Conservation (phyloP, 2,113 vertebrate genomes). For the Bos indicus region DNA sequence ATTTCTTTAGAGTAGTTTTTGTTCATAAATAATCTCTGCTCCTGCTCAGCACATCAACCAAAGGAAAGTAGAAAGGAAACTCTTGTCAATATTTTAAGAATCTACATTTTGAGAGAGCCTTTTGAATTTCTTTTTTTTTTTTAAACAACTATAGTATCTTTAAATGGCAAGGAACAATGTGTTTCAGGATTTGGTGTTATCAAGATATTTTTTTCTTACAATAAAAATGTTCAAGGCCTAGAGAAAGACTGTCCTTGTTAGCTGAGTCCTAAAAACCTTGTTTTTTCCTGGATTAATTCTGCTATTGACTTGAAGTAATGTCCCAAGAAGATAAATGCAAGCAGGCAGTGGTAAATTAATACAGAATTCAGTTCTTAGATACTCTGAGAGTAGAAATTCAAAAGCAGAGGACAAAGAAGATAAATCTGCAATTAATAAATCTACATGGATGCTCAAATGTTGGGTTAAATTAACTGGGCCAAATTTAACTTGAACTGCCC, state of each 20-base stretch:
- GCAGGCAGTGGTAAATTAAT: background rate
- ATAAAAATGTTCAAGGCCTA: slow-evolving; percentile 27
- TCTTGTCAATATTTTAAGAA: slow-evolving; percentile 11
- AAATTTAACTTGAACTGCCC: background rate
- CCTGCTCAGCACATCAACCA: background rate
- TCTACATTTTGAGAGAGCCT: background rate
- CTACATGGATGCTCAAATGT: background rate
- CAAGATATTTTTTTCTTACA: background rate
- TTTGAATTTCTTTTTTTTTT: background rate
- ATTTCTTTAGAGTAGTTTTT: slow-evolving; percentile 1
- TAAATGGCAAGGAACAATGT: background rate
- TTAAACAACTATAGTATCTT: background rate
- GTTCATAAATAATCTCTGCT: background rate
- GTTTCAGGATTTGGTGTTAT: background rate
- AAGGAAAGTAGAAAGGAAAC: background rate
- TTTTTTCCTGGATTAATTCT: background rate
- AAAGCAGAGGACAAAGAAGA: background rate
- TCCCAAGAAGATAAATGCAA: background rate
- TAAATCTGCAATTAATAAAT: background rate
- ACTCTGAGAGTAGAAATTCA: background rate
- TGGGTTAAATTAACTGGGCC: background rate
- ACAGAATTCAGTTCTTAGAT: background rate
- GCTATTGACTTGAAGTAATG: background rate
- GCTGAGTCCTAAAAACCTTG: background rate
- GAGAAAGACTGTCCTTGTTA: slow-evolving; percentile 64